Evolutionary conservation across 2,113 vertebrate genomes (phyloP).

Genomic region (Dascyllus trimaculatus): DNA sequence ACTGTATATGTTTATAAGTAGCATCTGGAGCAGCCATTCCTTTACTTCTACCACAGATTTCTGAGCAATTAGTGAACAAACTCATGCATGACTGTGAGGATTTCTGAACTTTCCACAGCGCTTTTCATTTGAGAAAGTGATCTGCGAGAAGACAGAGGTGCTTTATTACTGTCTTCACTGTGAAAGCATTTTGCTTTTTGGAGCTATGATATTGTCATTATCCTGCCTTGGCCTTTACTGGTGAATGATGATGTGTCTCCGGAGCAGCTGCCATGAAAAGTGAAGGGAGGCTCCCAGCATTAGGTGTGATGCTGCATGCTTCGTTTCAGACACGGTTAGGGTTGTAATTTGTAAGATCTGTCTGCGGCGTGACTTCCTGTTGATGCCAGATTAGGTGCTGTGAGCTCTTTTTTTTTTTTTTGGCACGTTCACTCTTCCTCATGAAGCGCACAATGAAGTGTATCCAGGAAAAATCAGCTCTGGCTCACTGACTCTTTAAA

Average conservation of each 20-base stretch:
- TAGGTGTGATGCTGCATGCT: not conserved
- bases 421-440: conserved; percentile 6
- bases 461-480: conserved; percentile 25
- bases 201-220: conserved; percentile 22
- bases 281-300: conserved; percentile 2
- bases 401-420: not conserved
- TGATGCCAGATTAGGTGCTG: conserved; percentile 2
- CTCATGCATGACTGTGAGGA: not conserved
- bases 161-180: conserved; percentile 12
- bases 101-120: not conserved
- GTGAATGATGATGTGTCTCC: conserved; percentile 33
- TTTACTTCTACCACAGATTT: not conserved
- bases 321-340: not conserved
- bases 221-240: not conserved
- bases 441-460: not conserved
- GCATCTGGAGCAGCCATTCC: not conserved
- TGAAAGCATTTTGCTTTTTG: not conserved
- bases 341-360: not conserved
- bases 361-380: not conserved
- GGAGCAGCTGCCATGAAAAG: conserved; percentile 25
- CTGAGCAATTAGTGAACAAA: not conserved
- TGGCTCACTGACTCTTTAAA: not conserved
- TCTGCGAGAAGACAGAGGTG: not conserved
- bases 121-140: not conserved
- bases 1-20: not conserved